A percentile compares a stretch with the other conserved stretches of the same genome.
Conservation (phyloP, 2,113 vertebrate species). For the Malurus cyaneus region DNA sequence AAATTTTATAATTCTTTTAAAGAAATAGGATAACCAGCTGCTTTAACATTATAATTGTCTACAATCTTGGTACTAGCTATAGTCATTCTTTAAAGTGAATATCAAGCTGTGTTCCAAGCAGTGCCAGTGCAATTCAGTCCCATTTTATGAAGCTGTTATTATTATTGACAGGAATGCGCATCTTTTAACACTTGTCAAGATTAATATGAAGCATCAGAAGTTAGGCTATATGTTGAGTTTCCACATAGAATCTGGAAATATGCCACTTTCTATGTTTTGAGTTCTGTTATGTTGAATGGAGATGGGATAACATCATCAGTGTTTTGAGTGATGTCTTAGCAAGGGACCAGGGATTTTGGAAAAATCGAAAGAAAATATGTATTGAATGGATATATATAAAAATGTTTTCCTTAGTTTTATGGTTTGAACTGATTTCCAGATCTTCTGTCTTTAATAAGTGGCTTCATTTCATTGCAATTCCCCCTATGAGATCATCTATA, state of each 20-base stretch:
- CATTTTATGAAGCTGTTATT: not conserved
- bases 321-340: not conserved
- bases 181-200: not conserved
- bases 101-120: not conserved
- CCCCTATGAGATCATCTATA: slow-evolving; percentile 46
- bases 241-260: not conserved
- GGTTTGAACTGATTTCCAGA: slow-evolving; percentile 17
- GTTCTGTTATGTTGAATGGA: not conserved
- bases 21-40: not conserved
- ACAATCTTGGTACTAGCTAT: not conserved
- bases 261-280: not conserved
- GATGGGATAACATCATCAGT: not conserved
- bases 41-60: not conserved
- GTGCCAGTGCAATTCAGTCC: not conserved
- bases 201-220: not conserved
- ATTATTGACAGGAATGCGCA: not conserved
- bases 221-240: not conserved
- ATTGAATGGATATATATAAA: not conserved
- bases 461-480: not conserved
- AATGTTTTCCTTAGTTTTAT: not conserved
- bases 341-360: not conserved
- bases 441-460: slow-evolving; percentile 53
- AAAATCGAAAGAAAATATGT: not conserved
- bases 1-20: not conserved
- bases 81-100: not conserved